These are phyloP conservation scores for Emmelina monodactyla DNA, from an alignment of 2,888 invertebrate species.

Conservation along the genomic window DNA sequence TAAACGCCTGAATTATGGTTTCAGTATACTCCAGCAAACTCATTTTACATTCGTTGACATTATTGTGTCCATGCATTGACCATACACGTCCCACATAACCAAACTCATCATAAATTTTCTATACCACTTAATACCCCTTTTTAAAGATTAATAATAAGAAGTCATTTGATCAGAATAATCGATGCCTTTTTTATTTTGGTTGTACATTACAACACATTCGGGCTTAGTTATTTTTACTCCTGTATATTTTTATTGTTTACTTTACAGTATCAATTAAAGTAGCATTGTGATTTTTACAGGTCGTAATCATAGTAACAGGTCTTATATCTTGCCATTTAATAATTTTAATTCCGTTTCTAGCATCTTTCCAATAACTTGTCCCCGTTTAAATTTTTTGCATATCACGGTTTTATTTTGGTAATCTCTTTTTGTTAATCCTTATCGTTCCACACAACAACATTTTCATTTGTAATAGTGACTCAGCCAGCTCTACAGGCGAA, in stretches of 20 bases:
- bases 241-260: conserved; percentile 2
- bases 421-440: conserved; percentile 10
- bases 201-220: neutral
- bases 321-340: conserved; percentile 16
- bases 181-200: neutral
- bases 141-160: neutral
- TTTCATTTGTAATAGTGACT: conserved; percentile 12
- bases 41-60: too few species aligned
- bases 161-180: neutral
- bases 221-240: neutral
- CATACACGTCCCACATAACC: neutral
- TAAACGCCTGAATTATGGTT: neutral
- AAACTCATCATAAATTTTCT: neutral
- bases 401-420: conserved; percentile 10
- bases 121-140: neutral
- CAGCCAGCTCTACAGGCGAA: conserved; percentile 11
- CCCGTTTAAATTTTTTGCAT: conserved; percentile 14
- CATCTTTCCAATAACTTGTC: conserved; percentile 10
- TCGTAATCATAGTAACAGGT: conserved; percentile 13
- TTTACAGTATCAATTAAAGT: conserved; percentile 8
- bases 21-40: neutral
- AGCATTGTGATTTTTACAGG: conserved; percentile 11
- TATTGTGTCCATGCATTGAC: neutral
- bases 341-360: conserved; percentile 13
- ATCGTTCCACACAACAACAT: conserved; percentile 14